Evolutionary conservation across 2,888 invertebrate genomes (phyloP).

Genomic region (Hypomecis punctinalis): DNA sequence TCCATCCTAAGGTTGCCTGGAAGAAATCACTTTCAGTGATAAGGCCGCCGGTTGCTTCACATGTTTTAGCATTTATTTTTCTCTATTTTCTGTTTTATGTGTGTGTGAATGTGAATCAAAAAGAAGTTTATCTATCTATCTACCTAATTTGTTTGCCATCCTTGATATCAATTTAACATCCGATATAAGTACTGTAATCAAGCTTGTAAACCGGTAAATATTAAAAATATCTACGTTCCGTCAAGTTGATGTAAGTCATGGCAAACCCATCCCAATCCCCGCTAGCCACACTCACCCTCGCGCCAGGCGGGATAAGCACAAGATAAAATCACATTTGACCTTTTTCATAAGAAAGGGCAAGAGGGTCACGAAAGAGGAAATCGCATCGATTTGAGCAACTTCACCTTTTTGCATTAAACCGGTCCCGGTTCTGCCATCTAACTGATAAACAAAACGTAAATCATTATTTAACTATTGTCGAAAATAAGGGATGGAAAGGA

Average conservation of each 20-base stretch:
- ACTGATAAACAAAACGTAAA: conserved; percentile 41
- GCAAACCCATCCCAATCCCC: conserved; percentile 12
- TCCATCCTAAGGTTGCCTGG: no score
- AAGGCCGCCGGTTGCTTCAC: no score
- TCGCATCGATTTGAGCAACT: conserved; percentile 38
- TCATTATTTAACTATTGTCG: conserved; percentile 40
- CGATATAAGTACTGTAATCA: no score
- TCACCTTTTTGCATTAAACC: conserved; percentile 29
- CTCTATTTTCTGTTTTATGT: no score
- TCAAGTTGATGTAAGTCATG: conserved; percentile 13
- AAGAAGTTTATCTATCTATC: no score
- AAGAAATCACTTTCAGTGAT: no score
- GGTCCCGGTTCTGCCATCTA: conserved; percentile 20
- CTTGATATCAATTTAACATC: no score
- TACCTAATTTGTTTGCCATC: no score
- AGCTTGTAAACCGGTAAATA: no score
- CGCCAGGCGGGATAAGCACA: conserved; percentile 28
- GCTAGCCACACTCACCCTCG: conserved; percentile 25
- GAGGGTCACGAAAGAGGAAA: conserved; percentile 37
- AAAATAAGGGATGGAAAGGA: conserved; percentile 31
- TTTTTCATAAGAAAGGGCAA: conserved; percentile 38
- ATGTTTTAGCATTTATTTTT: no score
- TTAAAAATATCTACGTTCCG: conserved; percentile 2
- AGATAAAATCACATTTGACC: conserved; percentile 43
- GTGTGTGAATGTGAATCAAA: no score